Evolutionary conservation across 2,113 vertebrate species (phyloP).

Genomic region (Nymphicus hollandicus): DNA sequence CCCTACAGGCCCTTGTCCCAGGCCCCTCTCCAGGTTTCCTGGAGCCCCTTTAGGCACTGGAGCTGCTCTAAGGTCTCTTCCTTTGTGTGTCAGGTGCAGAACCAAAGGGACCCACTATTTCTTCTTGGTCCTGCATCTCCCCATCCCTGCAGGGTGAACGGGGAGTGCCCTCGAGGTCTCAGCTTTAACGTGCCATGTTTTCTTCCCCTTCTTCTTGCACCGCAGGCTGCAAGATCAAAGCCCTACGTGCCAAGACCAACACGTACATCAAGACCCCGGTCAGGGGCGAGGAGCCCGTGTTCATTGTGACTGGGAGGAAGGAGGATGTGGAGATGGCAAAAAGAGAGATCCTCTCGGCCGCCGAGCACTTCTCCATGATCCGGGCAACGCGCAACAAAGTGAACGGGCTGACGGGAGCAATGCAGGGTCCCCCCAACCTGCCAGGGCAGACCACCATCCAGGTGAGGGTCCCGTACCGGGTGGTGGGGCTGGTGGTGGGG

Average conservation of each 20-base stretch:
- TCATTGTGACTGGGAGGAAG: constrained; percentile 93
- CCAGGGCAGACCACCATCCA: constrained; percentile 96
- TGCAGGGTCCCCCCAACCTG: constrained; percentile 88
- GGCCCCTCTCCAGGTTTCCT: background rate
- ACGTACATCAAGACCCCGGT: constrained; percentile 98
- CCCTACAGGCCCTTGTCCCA: background rate
- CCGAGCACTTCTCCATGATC: constrained; percentile 97
- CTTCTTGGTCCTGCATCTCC: background rate
- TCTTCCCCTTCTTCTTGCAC: background rate
- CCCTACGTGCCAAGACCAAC: constrained; percentile 94
- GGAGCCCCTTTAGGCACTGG: background rate
- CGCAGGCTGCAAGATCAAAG: constrained; percentile 97
- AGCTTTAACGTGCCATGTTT: accelerated
- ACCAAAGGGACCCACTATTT: background rate
- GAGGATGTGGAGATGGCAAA: constrained; percentile 98
- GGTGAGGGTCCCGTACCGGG: constrained; percentile 94
- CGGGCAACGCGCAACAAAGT: constrained; percentile 88
- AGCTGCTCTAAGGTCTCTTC: background rate
- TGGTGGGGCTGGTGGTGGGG: constrained; percentile 94
- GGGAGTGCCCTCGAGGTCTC: accelerated
- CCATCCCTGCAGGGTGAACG: background rate
- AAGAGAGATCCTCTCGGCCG: constrained; percentile 91
- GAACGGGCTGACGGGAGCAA: constrained; percentile 66
- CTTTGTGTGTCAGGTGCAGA: background rate
- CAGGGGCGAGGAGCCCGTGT: constrained; percentile 90